Evolutionary conservation across 2,113 vertebrate species (phyloP), one percentile per base, ranked within the genome.

Genomic region (Coryphaenoides rupestris): DNA sequence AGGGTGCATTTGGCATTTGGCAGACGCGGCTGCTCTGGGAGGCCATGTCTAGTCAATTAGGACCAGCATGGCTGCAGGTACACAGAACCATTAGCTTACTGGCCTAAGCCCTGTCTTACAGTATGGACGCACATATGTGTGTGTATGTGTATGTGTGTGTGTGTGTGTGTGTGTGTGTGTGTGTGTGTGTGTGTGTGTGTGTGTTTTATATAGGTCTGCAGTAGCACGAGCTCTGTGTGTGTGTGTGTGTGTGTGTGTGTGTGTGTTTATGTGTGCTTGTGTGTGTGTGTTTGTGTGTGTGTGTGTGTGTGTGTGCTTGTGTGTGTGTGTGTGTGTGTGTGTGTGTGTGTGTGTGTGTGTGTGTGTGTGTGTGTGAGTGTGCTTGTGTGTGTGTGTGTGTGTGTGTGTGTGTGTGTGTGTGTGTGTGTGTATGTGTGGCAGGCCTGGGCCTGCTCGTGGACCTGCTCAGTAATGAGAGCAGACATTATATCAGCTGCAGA

Each of bases 401-500:
- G 33, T 46, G 54, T 21, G 40, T 49, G 54, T 13, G 45, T 65
- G 2, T 12, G 52, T 47, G 26, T 21, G 61, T 61, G 65, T 19
- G 56, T 67, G 54, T 70, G 49, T 13, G 21, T 5, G 5, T 0
- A 16, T 61, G 46, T 46, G 24, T 55, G 33, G 65, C 21, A 49
- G 21, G 60, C 49, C 60, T 53, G 60, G 46, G 46, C 46, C 47
- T 26, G 23, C 22, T 62, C 60, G 17, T 26, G 22, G 60, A 7
- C 17, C 60, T 62, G 60, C 23, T 62, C 9, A 4, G n/a, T 62
- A 53, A 62, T 62, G 60, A 62, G 17, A 62, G 60, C 22, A 53
- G 60, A 62, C 60, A 53, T 22, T 84, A 81, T 47, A 81, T 84
- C 80, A 85, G 68, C 61, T 73, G 79, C n/a, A 21, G 50, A 76